These are phyloP conservation scores for Calameuta filiformis DNA, from an alignment of 2,888 invertebrate genomes.

Conservation along the genomic window DNA sequence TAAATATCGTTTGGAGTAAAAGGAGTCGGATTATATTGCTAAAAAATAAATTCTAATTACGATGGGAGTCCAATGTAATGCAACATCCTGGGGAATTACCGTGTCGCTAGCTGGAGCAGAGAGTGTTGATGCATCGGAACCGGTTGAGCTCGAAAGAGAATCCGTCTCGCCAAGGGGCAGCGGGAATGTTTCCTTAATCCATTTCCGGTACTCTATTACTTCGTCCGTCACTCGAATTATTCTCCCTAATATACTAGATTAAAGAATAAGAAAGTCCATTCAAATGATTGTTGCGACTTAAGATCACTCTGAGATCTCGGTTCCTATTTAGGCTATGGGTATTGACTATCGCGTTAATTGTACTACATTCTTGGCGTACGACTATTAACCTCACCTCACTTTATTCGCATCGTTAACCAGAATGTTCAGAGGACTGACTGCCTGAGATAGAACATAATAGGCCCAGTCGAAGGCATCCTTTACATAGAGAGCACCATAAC, in stretches of 20 bases:
- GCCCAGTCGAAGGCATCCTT: constrained; percentile 98
- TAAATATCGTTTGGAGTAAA: neutral
- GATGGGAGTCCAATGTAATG: neutral
- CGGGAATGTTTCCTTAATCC: constrained; percentile 72
- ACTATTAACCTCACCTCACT: constrained; percentile 57
- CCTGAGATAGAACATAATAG: constrained; percentile 84
- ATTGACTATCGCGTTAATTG: neutral
- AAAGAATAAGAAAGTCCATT: neutral
- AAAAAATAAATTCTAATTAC: constrained; percentile 7
- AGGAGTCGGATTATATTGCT: neutral
- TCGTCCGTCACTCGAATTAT: constrained; percentile 94
- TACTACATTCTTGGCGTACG: neutral
- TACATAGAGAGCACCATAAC: constrained; percentile 90
- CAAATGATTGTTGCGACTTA: neutral
- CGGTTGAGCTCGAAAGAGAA: constrained; percentile 62
- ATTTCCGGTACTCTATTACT: constrained; percentile 80
- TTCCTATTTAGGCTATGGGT: neutral
- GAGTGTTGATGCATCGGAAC: constrained; percentile 63
- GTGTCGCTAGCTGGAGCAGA: constrained; percentile 64
- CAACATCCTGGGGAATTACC: constrained; percentile 38
- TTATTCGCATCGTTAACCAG: constrained; percentile 69
- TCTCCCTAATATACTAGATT: constrained; percentile 82
- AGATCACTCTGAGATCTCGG: neutral
- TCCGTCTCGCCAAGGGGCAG: constrained; percentile 55
- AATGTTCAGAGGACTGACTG: constrained; percentile 71